Evolutionary conservation across 2,888 invertebrate genomes (phyloP), one percentile per base, ranked within the genome.

Genomic region (Nymphalis urticae): DNA sequence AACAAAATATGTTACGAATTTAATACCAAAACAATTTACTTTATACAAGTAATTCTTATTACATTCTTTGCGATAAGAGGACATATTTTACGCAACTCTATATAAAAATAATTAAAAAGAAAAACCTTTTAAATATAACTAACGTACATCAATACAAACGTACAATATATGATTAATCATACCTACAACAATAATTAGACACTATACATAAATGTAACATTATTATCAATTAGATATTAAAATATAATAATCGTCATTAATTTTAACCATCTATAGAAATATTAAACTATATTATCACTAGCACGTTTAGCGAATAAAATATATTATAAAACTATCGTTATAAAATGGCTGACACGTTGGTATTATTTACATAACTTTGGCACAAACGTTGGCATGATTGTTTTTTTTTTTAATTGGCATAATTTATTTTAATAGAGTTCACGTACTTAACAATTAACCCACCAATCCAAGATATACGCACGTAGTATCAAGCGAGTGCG

Each of bases 181-280:
- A 66, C 51, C 48, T 59, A 50, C 60, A 70, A 68, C 64, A 70
- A 58, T 56, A 58, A 36, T 66, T 66, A 48, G 54, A 66, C 48
- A 69, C 58, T 66, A 70, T 66, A 54, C 50, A 71, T 67, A 69
- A 64, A 69, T 69, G n/a, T 69, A 72, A 69, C 61, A 58, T 66
- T 71, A 59, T 56, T 48, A 54, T 68, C 53, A 56, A 69, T 54
- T 66, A 61, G 64, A 50, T 63, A 61, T 69, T 67, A 66, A 66
- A 61, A 62, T 51, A 48, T 58, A 65, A 68, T 51, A 47, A 21
- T 19, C 24, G n/a, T n/a, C 32, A 56, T 56, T 56, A 56, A 56
- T 56, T n/a, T 32, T 17, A 32, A 56, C n/a, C 32, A 9, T 56
- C 36, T 53, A 48, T 67, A 47, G n/a, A 36, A 50, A 53, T 60